A percentile compares a stretch with the other conserved stretches of the same genome.
Evolutionary conservation across 2,888 invertebrate genomes (phyloP).

Genomic region (Drosophila greeni): DNA sequence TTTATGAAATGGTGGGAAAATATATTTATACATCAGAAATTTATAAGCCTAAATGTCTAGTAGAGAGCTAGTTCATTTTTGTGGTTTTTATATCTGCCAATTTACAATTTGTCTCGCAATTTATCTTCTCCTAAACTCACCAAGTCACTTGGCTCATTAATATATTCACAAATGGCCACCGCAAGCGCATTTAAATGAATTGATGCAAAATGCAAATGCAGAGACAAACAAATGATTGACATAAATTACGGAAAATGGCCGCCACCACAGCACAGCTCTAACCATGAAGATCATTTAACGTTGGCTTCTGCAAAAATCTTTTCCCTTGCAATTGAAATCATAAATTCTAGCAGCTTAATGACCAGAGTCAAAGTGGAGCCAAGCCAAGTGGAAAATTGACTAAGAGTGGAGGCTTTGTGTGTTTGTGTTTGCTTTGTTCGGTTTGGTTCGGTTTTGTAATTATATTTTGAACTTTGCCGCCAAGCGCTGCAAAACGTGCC

Average conservation of each 20-base stretch:
- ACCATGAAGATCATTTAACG: slow-evolving; percentile 31
- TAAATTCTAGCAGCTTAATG: slow-evolving; percentile 48
- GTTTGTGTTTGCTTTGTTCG: slow-evolving; percentile 30
- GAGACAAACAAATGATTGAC: slow-evolving; percentile 60
- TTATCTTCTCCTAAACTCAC: neutral
- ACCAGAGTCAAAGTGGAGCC: slow-evolving; percentile 40
- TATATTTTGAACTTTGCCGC: slow-evolving; percentile 47
- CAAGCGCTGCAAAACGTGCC: slow-evolving; percentile 55
- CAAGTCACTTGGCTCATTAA: slow-evolving; percentile 2
- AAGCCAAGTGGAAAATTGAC: slow-evolving; percentile 60
- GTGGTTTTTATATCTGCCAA: neutral
- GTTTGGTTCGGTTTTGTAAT: slow-evolving; percentile 43
- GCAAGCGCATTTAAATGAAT: slow-evolving; percentile 50
- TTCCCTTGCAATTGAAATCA: slow-evolving; percentile 39
- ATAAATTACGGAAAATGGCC: slow-evolving; percentile 61
- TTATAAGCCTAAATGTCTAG: too few species aligned
- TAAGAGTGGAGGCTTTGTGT: slow-evolving; percentile 35
- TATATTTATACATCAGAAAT: neutral
- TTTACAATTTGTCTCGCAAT: neutral
- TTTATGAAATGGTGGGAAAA: neutral
- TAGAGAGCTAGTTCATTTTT: neutral
- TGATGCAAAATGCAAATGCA: slow-evolving; percentile 43
- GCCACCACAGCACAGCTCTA: slow-evolving; percentile 7
- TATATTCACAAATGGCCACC: slow-evolving; percentile 36
- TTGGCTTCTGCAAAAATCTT: slow-evolving; percentile 40